phyloP scores from a whole-genome alignment of 2,888 invertebrate species.

The Oligia strigilis region DNA sequence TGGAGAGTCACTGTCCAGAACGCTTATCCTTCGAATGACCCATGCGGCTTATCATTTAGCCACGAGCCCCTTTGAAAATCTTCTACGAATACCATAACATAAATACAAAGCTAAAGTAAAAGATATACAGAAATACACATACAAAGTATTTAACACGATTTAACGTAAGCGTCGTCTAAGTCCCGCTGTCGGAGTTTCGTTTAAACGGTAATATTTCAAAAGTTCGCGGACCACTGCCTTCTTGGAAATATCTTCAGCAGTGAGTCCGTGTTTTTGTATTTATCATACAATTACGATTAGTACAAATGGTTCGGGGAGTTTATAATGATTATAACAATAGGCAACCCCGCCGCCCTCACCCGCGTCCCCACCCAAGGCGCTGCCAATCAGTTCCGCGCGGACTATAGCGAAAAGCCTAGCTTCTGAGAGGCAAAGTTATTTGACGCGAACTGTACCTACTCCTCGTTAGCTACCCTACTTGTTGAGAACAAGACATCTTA shows the following conservation, averaged over 20 bases:
- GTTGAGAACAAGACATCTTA: slow-evolving; percentile 42
- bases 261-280: slow-evolving; percentile 5
- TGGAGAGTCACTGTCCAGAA: no score
- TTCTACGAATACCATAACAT: not conserved
- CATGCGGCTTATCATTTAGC: no score
- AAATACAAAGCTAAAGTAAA: not conserved
- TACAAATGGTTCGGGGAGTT: not conserved
- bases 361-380: no score
- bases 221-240: slow-evolving; percentile 23
- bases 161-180: slow-evolving; percentile 31
- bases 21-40: no score
- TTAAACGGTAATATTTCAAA: slow-evolving; percentile 36
- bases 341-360: no score
- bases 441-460: no score
- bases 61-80: no score
- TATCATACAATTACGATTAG: slow-evolving; percentile 4
- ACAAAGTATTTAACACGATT: slow-evolving; percentile 37
- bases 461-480: no score
- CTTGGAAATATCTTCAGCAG: slow-evolving; percentile 23
- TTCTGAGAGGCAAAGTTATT: no score
- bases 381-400: no score
- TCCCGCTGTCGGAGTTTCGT: slow-evolving; percentile 33
- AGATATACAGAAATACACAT: slow-evolving; percentile 18
- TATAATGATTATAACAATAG: not conserved
- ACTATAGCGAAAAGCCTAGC: no score